Percentiles rank a stretch among this genome's conserved stretches.
Conservation (phyloP, 2,888 invertebrate species). For the Pollenia amentaria region DNA sequence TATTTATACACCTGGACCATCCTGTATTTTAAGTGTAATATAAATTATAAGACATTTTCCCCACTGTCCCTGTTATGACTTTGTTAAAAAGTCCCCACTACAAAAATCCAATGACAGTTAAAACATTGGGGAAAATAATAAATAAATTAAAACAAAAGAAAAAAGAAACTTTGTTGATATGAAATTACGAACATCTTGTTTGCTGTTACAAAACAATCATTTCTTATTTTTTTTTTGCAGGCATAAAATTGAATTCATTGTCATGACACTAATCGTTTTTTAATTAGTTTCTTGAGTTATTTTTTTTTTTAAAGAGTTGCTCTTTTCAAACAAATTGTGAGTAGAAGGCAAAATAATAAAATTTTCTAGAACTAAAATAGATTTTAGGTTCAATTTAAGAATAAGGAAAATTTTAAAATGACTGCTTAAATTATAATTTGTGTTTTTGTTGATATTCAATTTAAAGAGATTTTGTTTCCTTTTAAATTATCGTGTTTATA, state of each 20-base stretch:
- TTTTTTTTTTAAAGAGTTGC: conserved; percentile 11
- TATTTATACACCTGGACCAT: too few relatives aligned
- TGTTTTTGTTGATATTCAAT: too few relatives aligned
- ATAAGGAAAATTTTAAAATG: neutral
- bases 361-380: neutral
- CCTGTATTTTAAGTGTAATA: too few relatives aligned
- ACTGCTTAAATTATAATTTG: too few relatives aligned
- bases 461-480: too few relatives aligned
- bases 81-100: conserved; percentile 34
- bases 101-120: conserved; percentile 29
- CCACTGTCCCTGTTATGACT: conserved; percentile 44
- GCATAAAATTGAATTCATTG: conserved; percentile 75
- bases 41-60: neutral
- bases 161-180: conserved; percentile 46
- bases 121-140: conserved; percentile 4
- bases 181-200: conserved; percentile 64
- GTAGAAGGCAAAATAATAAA: neutral
- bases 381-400: neutral
- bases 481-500: too few relatives aligned
- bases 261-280: conserved; percentile 75
- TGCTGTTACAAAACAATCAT: conserved; percentile 55
- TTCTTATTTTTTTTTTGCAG: conserved; percentile 33
- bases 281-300: conserved; percentile 76
- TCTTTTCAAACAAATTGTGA: neutral
- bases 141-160: conserved; percentile 15